These are phyloP conservation scores for Balanococcus diminutus DNA, from an alignment of 2,888 invertebrate species.

Conservation along the genomic window DNA sequence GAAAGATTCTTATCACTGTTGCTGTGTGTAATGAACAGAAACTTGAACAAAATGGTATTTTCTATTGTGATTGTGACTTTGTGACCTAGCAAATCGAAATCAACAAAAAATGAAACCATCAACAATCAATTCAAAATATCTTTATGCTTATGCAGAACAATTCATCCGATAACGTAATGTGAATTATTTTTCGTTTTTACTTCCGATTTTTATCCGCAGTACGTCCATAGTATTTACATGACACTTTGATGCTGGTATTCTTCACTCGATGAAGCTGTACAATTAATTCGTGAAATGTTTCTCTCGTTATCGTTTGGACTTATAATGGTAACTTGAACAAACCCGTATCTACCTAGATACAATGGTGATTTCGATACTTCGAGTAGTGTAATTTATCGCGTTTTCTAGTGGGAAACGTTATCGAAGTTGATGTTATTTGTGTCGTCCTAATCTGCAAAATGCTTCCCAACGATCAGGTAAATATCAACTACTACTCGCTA, in stretches of 20 bases:
- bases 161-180: no score
- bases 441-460: background rate
- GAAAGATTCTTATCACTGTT: no score
- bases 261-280: background rate
- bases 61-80: no score
- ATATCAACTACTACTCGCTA: background rate
- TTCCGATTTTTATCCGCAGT: no score
- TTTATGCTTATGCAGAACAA: background rate
- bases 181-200: background rate
- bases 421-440: background rate
- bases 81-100: no score
- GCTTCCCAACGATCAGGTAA: slow-evolving; percentile 46
- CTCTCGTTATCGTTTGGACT: background rate
- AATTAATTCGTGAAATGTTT: background rate
- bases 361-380: background rate
- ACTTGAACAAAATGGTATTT: no score
- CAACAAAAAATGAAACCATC: no score
- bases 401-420: background rate
- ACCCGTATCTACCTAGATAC: no score
- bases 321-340: background rate
- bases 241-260: background rate
- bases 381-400: background rate
- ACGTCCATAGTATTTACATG: background rate
- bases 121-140: background rate
- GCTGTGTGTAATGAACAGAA: no score